Base-by-base conservation (phyloP, 2,888 invertebrate genomes). In the Parascotia fuliginaria region DNA sequence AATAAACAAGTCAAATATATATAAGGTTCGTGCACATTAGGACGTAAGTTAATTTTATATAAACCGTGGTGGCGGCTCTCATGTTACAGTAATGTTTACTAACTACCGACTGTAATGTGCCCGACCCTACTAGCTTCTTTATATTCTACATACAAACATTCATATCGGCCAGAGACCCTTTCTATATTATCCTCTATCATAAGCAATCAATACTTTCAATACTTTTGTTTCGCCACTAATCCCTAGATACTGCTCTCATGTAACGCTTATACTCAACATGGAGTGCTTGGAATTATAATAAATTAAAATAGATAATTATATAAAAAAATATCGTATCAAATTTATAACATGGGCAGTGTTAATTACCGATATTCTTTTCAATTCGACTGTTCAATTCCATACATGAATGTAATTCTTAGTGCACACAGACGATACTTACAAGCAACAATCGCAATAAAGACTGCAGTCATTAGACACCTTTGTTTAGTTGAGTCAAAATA, bases 191-290 rank as follows among this genome's bases (percentile, higher is more conserved):
- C 29, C 43, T 53, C 65, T 65, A 67, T 58, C 60, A 46, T 61
- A 64, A 65, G 57, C 63, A 56, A 57, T 62, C 56, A 49, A 67
- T 63, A 61, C 48, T 60, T 65, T 62, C 56, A 49, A 67, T 63
- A 61, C 48, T 60, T 65, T 59, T 43, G 43, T 61, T 54, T 40
- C 29, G 60, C 58, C n/a, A n/a, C n/a, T n/a, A n/a, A n/a, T n/a
- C n/a, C 54, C 50, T 69, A 70, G 42, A 62, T 57, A 65, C 52
- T 58, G 64, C 62, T 65, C 60, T 49, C 68, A 61, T 68, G 64
- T 61, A n/a, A n/a, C n/a, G 73, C 79, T 86, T 85, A 83, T 72
- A 83, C 81, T 84, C 84, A 46, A 66, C 79, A 62, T 72, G 78
- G 83, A 85, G 83, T 81, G 60, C 70, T 65, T 76, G 76, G 75